Conservation (phyloP, 2,113 vertebrate genomes). For the Acanthisitta chloris region DNA sequence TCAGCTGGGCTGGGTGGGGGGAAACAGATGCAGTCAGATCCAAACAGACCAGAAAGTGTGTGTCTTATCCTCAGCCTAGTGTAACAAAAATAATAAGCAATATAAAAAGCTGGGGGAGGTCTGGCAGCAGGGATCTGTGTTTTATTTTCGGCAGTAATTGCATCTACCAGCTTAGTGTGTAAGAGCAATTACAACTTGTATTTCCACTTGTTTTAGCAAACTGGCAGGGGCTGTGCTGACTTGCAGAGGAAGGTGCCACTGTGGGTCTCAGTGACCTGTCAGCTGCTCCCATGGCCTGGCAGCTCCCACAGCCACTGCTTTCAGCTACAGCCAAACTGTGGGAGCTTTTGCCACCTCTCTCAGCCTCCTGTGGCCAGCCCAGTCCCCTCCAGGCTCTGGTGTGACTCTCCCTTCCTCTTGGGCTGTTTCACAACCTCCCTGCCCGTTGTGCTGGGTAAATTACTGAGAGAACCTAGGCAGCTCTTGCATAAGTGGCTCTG, state of each 20-base stretch:
- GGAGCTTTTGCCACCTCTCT: not conserved
- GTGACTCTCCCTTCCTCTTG: not conserved
- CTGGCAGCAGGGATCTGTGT: not conserved
- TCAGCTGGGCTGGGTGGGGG: rapidly evolving
- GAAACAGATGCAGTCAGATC: not conserved
- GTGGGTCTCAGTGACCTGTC: not conserved
- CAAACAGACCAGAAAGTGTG: not conserved
- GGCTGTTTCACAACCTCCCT: not conserved
- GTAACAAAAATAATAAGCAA: not conserved
- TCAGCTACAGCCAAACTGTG: rapidly evolving
- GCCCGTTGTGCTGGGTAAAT: not conserved
- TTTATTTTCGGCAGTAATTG: not conserved
- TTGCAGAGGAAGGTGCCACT: rapidly evolving
- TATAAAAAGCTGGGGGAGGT: not conserved
- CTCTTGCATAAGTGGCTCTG: not conserved
- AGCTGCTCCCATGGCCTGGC: rapidly evolving
- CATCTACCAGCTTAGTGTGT: not conserved
- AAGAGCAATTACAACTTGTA: rapidly evolving
- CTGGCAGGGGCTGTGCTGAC: not conserved
- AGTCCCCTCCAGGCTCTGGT: rapidly evolving
- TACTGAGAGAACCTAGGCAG: not conserved
- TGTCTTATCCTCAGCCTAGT: not conserved
- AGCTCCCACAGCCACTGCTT: not conserved
- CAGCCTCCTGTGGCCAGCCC: not conserved
- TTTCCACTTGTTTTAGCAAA: no score